A percentile compares a stretch with the other conserved stretches of the same genome.
phyloP scores from a whole-genome alignment of 2,888 invertebrate genomes.

The Osedax frankpressi region DNA sequence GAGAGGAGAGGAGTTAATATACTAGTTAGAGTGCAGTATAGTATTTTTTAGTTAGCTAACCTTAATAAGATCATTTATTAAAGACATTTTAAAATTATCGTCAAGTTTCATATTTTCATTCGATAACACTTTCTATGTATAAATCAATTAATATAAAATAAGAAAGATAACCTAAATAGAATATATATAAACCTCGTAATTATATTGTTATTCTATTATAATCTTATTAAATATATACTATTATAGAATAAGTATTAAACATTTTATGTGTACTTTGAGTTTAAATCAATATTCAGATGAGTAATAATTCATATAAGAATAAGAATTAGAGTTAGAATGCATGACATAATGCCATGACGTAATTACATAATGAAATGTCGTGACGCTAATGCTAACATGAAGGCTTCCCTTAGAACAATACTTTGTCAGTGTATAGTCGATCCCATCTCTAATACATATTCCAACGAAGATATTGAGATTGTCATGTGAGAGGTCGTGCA shows the following conservation, averaged over 20 bases:
- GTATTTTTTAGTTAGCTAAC: constrained; percentile 20
- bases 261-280: no score
- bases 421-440: constrained; percentile 1
- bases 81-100: constrained; percentile 37
- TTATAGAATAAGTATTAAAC: no score
- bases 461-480: constrained; percentile 5
- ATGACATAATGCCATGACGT: no score
- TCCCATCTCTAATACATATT: background rate
- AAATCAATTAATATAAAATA: no score
- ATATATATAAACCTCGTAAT: no score
- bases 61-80: constrained; percentile 34
- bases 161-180: no score
- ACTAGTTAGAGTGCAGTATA: background rate
- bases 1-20: background rate
- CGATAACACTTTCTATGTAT: background rate
- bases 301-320: no score
- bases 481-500: background rate
- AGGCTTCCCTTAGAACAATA: constrained; percentile 11
- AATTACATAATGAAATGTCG: no score
- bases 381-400: background rate
- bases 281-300: no score
- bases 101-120: constrained; percentile 38
- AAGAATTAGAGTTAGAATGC: no score
- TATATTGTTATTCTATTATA: no score
- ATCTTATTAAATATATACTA: no score